phyloP scores from a whole-genome alignment of 1,140 invertebrate genomes.

The Drosophila prosaltans region DNA sequence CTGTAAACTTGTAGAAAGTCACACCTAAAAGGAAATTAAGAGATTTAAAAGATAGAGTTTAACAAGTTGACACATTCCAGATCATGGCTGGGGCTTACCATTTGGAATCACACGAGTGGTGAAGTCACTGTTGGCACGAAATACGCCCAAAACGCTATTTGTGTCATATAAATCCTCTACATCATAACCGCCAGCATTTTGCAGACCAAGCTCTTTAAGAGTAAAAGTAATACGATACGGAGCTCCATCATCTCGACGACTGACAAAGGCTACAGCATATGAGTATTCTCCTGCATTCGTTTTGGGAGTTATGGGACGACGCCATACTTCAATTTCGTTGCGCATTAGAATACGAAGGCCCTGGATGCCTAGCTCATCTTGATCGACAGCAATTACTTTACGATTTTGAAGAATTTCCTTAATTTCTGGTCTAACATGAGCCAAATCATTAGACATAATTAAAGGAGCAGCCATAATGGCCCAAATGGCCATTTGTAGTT shows the following conservation, averaged over 20 bases:
- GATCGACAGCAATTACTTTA: slow-evolving; percentile 91
- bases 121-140: slow-evolving; percentile 38
- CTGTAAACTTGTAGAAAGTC: slow-evolving; percentile 78
- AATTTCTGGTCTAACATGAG: slow-evolving; percentile 88
- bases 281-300: slow-evolving; percentile 90
- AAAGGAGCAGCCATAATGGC: slow-evolving; percentile 93
- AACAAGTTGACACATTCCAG: background rate
- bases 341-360: slow-evolving; percentile 86
- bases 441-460: slow-evolving; percentile 94
- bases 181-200: slow-evolving; percentile 80
- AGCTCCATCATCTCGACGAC: slow-evolving; percentile 88
- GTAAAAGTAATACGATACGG: slow-evolving; percentile 85
- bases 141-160: slow-evolving; percentile 36
- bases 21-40: slow-evolving; percentile 54
- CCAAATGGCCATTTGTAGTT: slow-evolving; percentile 96
- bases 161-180: slow-evolving; percentile 77
- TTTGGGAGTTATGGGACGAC: slow-evolving; percentile 91
- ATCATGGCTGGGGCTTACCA: slow-evolving; percentile 42
- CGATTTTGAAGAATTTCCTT: slow-evolving; percentile 90
- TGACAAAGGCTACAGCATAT: slow-evolving; percentile 94
- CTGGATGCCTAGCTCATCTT: slow-evolving; percentile 90
- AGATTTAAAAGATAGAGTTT: slow-evolving; percentile 1
- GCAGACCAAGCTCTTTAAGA: slow-evolving; percentile 84
- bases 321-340: slow-evolving; percentile 95
- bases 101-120: slow-evolving; percentile 74